Evolutionary conservation across 2,113 vertebrate species (phyloP).

Genomic region (Ranitomeya variabilis): DNA sequence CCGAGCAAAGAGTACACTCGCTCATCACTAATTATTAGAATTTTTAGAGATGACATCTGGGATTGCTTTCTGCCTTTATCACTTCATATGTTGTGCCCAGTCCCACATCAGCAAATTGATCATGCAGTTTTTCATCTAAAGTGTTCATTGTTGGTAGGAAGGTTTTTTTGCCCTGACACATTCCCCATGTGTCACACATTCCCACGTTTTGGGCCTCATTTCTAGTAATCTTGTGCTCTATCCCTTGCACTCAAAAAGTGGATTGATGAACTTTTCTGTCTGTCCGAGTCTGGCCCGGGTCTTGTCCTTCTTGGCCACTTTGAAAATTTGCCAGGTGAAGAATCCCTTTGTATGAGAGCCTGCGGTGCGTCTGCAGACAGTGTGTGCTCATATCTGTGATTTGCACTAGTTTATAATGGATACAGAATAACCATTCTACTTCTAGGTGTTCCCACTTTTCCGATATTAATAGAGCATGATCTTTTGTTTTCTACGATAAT

Average conservation of each 20-base stretch:
- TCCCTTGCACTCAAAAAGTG: background rate
- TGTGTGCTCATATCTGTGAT: background rate
- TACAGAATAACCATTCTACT: slow-evolving; percentile 13
- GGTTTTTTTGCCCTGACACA: background rate
- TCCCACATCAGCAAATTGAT: background rate
- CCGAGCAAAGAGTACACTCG: no score
- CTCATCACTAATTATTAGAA: no score
- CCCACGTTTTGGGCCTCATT: background rate
- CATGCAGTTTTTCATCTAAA: background rate
- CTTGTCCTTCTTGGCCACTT: background rate
- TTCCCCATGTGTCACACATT: background rate
- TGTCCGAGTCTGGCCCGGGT: background rate
- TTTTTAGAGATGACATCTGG: background rate
- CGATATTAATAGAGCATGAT: background rate
- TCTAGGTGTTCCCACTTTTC: slow-evolving; percentile 26
- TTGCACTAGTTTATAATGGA: slow-evolving; percentile 49
- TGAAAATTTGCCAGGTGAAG: background rate
- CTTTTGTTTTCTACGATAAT: background rate
- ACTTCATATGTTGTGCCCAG: background rate
- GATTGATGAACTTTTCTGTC: background rate
- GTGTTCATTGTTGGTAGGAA: background rate
- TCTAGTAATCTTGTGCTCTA: background rate
- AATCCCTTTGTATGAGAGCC: background rate
- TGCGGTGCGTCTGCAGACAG: background rate
- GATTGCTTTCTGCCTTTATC: background rate